Percentiles rank a stretch among this genome's conserved stretches.
Evolutionary conservation across 2,888 invertebrate genomes (phyloP).

Genomic region (Ptychoptera contaminata): DNA sequence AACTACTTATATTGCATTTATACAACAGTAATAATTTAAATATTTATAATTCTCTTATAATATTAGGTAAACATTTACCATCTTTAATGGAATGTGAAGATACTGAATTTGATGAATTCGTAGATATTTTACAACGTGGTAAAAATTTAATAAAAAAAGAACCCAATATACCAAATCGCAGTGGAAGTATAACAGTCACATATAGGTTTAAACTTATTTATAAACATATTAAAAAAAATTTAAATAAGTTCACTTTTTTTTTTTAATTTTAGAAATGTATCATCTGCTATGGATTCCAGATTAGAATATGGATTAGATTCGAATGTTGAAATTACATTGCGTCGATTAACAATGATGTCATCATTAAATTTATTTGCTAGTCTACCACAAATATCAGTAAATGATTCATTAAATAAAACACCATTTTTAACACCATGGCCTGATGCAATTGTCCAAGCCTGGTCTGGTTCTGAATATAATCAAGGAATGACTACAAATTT

Average conservation of each 20-base stretch:
- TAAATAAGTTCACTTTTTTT: conserved; percentile 18
- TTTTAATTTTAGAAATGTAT: conserved; percentile 35
- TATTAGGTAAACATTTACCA: conserved; percentile 32
- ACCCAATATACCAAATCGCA: conserved; percentile 10
- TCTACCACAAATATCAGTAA: conserved; percentile 25
- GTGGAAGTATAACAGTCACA: conserved; percentile 1
- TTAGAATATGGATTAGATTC: conserved; percentile 66
- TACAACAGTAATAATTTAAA: neutral
- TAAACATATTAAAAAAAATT: conserved; percentile 20
- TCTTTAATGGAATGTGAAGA: conserved; percentile 68
- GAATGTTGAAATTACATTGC: conserved; percentile 56
- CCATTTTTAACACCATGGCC: conserved; percentile 30
- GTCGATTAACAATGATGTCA: conserved; percentile 51
- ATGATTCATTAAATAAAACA: conserved; percentile 23
- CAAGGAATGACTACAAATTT: conserved; percentile 32
- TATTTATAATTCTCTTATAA: conserved; percentile 3
- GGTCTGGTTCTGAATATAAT: conserved; percentile 36
- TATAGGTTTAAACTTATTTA: neutral
- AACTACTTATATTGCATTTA: too few relatives aligned
- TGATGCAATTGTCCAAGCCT: conserved; percentile 30
- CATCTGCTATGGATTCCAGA: conserved; percentile 59
- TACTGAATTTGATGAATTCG: conserved; percentile 61
- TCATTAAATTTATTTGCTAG: conserved; percentile 29
- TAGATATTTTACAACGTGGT: conserved; percentile 46
- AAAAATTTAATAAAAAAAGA: conserved; percentile 40